Conservation (phyloP, 2,797 vertebrate genomes). For the Spea hammondii region DNA sequence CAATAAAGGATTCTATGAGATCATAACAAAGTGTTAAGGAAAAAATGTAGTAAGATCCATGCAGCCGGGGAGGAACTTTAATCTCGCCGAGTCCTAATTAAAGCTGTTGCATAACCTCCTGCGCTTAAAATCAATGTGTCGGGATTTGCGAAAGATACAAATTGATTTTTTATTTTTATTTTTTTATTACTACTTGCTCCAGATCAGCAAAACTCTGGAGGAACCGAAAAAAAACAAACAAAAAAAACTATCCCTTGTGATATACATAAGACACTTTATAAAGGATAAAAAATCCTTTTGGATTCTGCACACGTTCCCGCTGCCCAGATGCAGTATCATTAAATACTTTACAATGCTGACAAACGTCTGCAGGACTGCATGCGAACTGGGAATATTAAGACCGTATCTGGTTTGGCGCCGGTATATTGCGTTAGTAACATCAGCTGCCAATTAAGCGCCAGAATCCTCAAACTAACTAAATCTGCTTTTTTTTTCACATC, state of each 20-base stretch:
- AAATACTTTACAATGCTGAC: background rate
- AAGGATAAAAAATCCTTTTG: background rate
- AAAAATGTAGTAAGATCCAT: conserved; percentile 16
- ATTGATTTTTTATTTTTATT: conserved; percentile 21
- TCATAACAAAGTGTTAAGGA: background rate
- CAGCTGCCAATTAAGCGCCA: no score
- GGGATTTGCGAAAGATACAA: conserved; percentile 11
- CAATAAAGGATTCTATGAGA: background rate
- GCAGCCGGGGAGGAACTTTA: conserved; percentile 3
- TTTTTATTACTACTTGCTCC: conserved; percentile 12
- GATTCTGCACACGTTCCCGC: background rate
- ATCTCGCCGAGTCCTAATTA: conserved; percentile 38
- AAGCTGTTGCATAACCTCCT: conserved; percentile 23
- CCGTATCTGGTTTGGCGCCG: no score
- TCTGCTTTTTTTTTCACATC: no score
- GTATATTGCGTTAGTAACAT: no score
- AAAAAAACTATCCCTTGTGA: background rate
- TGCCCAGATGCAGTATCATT: background rate
- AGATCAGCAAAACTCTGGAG: conserved; percentile 2
- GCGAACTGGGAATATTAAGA: background rate
- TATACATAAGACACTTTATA: background rate
- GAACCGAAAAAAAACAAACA: background rate
- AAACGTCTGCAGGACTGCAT: background rate
- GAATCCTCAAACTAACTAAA: no score
- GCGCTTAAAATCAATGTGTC: conserved; percentile 14